Percentiles rank a stretch among this genome's conserved stretches.
Evolutionary conservation across 2,113 vertebrate genomes (phyloP).

Genomic region (Rousettus leschenaultii): DNA sequence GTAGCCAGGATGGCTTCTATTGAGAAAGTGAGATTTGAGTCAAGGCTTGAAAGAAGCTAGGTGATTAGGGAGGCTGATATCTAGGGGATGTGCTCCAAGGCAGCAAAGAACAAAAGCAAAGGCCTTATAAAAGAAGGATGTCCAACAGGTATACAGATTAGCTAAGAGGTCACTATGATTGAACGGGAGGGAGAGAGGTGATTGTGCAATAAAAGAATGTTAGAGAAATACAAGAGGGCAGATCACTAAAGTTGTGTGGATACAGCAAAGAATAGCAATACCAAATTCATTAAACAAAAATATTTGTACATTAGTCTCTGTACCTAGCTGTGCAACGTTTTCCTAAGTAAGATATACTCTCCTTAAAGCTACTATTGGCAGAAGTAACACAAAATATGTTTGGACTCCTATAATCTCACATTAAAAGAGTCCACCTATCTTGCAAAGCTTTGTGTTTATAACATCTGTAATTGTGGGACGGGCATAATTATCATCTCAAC

Average conservation of each 20-base stretch:
- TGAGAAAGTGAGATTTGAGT: background rate
- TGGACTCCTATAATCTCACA: background rate
- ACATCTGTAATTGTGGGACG: background rate
- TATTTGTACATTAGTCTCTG: background rate
- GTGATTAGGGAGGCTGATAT: background rate
- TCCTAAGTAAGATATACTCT: background rate
- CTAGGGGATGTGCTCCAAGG: background rate
- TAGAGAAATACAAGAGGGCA: background rate
- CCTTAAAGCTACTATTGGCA: background rate
- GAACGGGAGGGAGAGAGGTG: background rate
- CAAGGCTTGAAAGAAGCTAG: background rate
- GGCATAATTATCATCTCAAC: background rate
- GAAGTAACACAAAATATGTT: background rate
- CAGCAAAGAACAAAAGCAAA: background rate
- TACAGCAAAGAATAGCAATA: background rate
- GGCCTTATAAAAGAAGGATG: background rate
- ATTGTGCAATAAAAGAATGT: background rate
- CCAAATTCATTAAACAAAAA: background rate
- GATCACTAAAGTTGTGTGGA: background rate
- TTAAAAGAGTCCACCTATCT: background rate
- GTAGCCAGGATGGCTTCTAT: background rate
- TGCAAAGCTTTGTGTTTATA: background rate
- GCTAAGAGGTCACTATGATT: background rate
- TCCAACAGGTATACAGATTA: fast-evolving
- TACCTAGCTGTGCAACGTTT: background rate